Conservation (phyloP, 92 coral and sea anemone genomes). For the Porites cylindrica region DNA sequence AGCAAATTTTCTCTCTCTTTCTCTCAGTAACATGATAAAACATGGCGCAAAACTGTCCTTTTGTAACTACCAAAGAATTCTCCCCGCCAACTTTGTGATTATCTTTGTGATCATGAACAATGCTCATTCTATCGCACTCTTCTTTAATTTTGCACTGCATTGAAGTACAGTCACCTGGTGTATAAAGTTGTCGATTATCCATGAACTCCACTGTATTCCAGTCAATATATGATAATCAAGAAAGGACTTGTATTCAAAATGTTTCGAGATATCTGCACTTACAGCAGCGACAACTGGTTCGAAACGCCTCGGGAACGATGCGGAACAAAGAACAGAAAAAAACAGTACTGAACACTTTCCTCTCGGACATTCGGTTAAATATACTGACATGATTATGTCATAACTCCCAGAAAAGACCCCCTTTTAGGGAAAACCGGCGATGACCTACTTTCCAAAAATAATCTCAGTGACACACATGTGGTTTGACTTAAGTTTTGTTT, state of each 20-base stretch:
- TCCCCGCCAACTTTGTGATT: conserved; percentile 30
- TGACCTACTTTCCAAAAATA: too few relatives aligned
- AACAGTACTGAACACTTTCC: too few relatives aligned
- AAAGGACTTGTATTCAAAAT: background rate
- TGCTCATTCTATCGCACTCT: background rate
- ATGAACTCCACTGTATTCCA: conserved; percentile 18
- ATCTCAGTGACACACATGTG: too few relatives aligned
- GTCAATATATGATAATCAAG: background rate
- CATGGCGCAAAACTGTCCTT: conserved; percentile 38
- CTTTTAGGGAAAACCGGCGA: too few relatives aligned
- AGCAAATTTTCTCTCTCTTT: conserved; percentile 1
- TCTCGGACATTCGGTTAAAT: too few relatives aligned
- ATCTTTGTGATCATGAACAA: conserved; percentile 24
- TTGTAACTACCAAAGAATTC: conserved; percentile 2
- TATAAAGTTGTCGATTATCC: background rate
- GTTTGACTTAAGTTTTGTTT: too few relatives aligned
- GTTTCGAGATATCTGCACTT: too few relatives aligned
- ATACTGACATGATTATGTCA: too few relatives aligned
- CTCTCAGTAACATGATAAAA: conserved; percentile 20
- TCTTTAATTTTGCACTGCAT: background rate
- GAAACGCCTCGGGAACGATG: too few relatives aligned
- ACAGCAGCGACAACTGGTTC: too few relatives aligned
- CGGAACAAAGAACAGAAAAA: too few relatives aligned
- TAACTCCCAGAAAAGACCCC: too few relatives aligned
- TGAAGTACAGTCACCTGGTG: background rate